Base-by-base conservation (phyloP, 2,113 vertebrate species). In the Stigmatopora argus region DNA sequence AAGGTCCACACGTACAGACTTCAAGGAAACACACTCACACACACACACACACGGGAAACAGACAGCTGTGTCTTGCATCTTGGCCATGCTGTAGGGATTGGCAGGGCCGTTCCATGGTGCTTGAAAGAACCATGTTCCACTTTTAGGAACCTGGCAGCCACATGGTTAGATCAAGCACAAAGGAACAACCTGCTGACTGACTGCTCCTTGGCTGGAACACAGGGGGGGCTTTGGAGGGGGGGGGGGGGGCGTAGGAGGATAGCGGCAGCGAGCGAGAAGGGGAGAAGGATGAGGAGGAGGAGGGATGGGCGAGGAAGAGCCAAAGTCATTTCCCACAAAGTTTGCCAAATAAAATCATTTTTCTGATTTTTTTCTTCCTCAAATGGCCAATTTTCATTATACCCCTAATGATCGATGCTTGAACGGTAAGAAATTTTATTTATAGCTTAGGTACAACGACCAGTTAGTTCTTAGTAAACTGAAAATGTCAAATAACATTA, bases 151-250 rank as follows among this genome's bases (percentile, higher is more conserved):
- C 94, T 94, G 89, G 93, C 93, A 96, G 96, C 90, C 96, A 98
- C 97, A 99, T 99, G 97, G 97, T 99, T 99, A 98, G 95, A 99
- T 99, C 97, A 99, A 99, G 97, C 97, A 99, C 97, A 98, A 98
- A 94, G 95, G 96, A 98, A 98, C 96, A 97, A 94, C 96, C 95
- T 94, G 97, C 96, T 90, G 90, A 93, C 94, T 92, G 90, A 93
- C 95, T 93, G 90, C 83, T 94, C 94, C 94, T 96, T 94, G 92
- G 92, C 91, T 90, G 94, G 93, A 92, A 91, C 89, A 92, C 87
- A 87, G 90, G 82, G 67, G 58, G 47, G 56, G 35, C 58, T 1
- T 52, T 19, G 31, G 49, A 15, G 47, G 19, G 53, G 35, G 19
- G 72, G 78, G 59, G 68, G 74, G 67, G 58, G 62, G 38, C 34